A percentile compares a stretch with the other conserved stretches of the same genome.
These are phyloP conservation scores for Bucorvus abyssinicus DNA, from an alignment of 2,797 vertebrate genomes.

Conservation along the genomic window DNA sequence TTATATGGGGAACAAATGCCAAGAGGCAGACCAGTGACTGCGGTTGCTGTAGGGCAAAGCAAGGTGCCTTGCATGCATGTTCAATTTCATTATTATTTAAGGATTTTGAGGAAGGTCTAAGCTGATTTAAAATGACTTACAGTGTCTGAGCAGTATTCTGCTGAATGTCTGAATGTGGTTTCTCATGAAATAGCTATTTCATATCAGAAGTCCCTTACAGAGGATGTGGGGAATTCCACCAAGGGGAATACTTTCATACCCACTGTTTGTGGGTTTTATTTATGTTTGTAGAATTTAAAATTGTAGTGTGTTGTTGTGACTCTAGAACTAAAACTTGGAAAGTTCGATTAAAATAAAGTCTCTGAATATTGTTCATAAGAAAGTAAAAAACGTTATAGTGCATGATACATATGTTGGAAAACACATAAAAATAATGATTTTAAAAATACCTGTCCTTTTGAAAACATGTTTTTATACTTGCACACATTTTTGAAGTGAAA, in stretches of 20 bases:
- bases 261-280: constrained; percentile 17
- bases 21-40: constrained; percentile 21
- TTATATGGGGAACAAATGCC: constrained; percentile 51
- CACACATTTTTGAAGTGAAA: not conserved
- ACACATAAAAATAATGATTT: not conserved
- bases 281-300: constrained; percentile 34
- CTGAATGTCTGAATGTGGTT: not conserved
- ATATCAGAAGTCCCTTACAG: not conserved
- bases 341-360: not conserved
- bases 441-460: not conserved
- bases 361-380: not conserved
- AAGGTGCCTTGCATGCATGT: constrained; percentile 5
- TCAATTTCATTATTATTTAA: constrained; percentile 71
- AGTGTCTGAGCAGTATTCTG: constrained; percentile 26
- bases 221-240: constrained; percentile 25
- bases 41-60: constrained; percentile 46
- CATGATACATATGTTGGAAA: not conserved
- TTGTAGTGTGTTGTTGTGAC: not conserved
- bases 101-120: constrained; percentile 42
- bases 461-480: not conserved
- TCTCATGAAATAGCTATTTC: constrained; percentile 37
- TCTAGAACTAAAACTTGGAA: constrained; percentile 12
- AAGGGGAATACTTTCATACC: not conserved
- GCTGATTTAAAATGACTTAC: constrained; percentile 58
- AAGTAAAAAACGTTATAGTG: not conserved